phyloP scores from a whole-genome alignment of 2,797 vertebrate genomes.

The Xiphophorus birchmanni region DNA sequence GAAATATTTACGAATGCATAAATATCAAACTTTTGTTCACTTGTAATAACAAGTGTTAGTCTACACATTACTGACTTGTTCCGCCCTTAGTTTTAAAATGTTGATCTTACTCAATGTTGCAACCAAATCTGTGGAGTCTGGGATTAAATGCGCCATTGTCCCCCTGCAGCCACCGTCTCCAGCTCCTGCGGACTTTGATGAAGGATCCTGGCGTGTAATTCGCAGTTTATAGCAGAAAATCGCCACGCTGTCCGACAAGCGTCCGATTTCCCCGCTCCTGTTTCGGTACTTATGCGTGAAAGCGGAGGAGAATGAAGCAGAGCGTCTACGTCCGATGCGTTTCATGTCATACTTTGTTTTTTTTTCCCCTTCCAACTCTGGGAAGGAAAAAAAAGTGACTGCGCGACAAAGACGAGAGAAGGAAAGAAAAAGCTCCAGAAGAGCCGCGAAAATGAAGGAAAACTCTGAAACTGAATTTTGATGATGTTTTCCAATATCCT shows the following conservation, averaged over 20 bases:
- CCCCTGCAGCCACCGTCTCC: neutral
- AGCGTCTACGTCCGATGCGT: neutral
- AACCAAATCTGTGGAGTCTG: neutral
- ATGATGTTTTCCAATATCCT: neutral
- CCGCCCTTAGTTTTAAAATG: neutral
- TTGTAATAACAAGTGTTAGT: neutral
- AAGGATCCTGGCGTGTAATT: slow-evolving; percentile 49
- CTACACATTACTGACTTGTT: neutral
- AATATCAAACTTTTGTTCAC: neutral
- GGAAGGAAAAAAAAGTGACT: neutral
- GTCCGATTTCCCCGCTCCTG: slow-evolving; percentile 67
- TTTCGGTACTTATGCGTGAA: slow-evolving; percentile 71
- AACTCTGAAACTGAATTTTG: neutral
- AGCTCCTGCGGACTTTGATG: neutral
- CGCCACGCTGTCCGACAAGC: slow-evolving; percentile 62
- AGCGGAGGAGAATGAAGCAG: slow-evolving; percentile 52
- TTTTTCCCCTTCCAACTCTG: no score
- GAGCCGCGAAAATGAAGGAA: neutral
- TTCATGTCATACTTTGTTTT: neutral
- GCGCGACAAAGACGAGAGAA: neutral
- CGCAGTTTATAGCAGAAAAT: slow-evolving; percentile 62
- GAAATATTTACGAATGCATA: neutral
- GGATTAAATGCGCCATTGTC: neutral
- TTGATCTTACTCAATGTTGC: neutral
- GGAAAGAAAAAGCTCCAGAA: neutral